Conservation (phyloP, 2,113 vertebrate genomes). For the Thamnophis sirtalis region DNA sequence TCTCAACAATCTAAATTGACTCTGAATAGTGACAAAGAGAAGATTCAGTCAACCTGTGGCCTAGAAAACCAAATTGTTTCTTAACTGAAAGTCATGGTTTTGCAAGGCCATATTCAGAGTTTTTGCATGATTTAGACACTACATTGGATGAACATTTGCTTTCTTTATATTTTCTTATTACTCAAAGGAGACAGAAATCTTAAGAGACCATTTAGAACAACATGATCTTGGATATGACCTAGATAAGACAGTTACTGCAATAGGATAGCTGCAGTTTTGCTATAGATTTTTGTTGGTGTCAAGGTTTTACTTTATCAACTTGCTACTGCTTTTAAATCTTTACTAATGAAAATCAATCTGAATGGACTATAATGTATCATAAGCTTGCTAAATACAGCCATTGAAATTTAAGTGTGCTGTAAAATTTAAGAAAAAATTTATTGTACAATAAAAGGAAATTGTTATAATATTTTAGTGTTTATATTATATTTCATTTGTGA, state of each 20-base stretch:
- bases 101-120: not conserved
- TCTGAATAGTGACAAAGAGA: not conserved
- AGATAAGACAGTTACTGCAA: not conserved
- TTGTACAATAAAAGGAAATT: not conserved
- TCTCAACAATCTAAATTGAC: not conserved
- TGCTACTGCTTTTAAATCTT: not conserved
- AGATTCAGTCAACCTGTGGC: not conserved
- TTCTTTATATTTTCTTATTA: not conserved
- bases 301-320: not conserved
- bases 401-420: not conserved
- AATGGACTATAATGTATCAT: not conserved
- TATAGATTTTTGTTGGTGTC: not conserved
- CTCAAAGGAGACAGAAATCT: not conserved
- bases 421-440: not conserved
- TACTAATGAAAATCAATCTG: not conserved
- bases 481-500: not conserved
- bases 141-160: not conserved
- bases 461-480: not conserved
- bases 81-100: not conserved
- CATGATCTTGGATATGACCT: not conserved
- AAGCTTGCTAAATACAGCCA: not conserved
- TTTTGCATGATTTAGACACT: not conserved
- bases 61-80: not conserved
- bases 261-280: not conserved
- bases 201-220: not conserved